Evolutionary conservation across 2,888 invertebrate genomes (phyloP).

Genomic region (Parnassius apollo): DNA sequence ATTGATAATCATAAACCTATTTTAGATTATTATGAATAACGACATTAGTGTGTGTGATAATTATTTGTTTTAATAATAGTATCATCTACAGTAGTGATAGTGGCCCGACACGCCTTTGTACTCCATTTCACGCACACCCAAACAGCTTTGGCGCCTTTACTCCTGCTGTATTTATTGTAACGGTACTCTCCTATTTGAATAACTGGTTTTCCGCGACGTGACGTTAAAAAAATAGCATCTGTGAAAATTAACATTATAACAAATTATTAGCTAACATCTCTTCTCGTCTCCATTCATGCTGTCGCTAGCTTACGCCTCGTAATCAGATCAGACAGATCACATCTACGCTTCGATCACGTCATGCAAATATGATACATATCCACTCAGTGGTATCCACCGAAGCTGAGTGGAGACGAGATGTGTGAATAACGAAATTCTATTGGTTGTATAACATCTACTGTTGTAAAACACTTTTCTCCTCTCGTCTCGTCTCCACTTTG

Average conservation of each 20-base stretch:
- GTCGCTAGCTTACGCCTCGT: too few relatives aligned
- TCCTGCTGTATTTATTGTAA: conserved; percentile 45
- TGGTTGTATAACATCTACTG: too few relatives aligned
- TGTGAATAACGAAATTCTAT: too few relatives aligned
- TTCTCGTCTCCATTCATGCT: too few relatives aligned
- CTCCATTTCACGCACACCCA: conserved; percentile 46
- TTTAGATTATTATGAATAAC: conserved; percentile 5
- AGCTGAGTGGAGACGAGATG: too few relatives aligned
- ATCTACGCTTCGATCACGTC: too few relatives aligned
- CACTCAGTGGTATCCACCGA: too few relatives aligned
- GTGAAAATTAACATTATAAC: conserved; percentile 3
- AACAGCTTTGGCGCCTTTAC: conserved; percentile 36
- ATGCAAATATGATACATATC: too few relatives aligned
- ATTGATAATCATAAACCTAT: too few relatives aligned
- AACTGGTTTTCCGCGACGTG: conserved; percentile 36
- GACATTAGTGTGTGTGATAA: conserved; percentile 41
- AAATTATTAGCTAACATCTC: not conserved
- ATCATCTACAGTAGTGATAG: conserved; percentile 37
- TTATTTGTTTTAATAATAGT: conserved; percentile 35
- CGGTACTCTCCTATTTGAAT: conserved; percentile 37
- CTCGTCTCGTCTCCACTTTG: too few relatives aligned
- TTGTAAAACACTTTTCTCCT: too few relatives aligned
- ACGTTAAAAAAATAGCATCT: conserved; percentile 34
- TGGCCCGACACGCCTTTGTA: conserved; percentile 40
- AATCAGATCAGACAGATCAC: too few relatives aligned